Evolutionary conservation across 2,888 invertebrate genomes (phyloP).

Genomic region (Deilephila porcellus): DNA sequence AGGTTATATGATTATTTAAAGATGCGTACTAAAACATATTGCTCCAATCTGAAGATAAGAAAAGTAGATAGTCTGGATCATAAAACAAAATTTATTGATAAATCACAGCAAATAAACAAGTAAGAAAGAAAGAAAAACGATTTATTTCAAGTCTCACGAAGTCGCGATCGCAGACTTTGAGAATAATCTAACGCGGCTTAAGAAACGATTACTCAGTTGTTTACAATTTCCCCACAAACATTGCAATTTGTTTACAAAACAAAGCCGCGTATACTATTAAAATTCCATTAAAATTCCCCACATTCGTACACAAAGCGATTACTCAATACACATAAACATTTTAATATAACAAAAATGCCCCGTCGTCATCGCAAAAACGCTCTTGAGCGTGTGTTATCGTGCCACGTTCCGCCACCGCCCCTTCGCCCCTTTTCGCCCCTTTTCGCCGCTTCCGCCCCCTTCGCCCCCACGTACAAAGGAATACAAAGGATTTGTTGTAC

Average conservation of each 20-base stretch:
- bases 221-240: too few species aligned
- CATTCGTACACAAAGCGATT: slow-evolving; percentile 1
- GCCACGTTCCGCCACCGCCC: slow-evolving; percentile 3
- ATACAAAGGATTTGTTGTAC: slow-evolving; percentile 26
- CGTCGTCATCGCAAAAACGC: slow-evolving; percentile 10
- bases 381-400: background rate
- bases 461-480: slow-evolving; percentile 4
- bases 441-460: background rate
- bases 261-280: background rate
- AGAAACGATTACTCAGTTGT: too few species aligned
- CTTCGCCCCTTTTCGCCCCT: slow-evolving; percentile 2
- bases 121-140: too few species aligned
- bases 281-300: background rate
- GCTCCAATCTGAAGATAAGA: too few species aligned
- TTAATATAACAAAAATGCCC: slow-evolving; percentile 16
- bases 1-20: too few species aligned
- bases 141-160: too few species aligned
- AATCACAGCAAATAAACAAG: too few species aligned
- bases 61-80: too few species aligned
- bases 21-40: too few species aligned
- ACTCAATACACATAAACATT: slow-evolving; percentile 15
- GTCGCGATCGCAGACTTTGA: too few species aligned
- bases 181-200: too few species aligned
- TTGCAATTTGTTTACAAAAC: background rate
- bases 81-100: too few species aligned